Evolutionary conservation across 2,113 vertebrate species (phyloP).

Genomic region (Sprattus sprattus): DNA sequence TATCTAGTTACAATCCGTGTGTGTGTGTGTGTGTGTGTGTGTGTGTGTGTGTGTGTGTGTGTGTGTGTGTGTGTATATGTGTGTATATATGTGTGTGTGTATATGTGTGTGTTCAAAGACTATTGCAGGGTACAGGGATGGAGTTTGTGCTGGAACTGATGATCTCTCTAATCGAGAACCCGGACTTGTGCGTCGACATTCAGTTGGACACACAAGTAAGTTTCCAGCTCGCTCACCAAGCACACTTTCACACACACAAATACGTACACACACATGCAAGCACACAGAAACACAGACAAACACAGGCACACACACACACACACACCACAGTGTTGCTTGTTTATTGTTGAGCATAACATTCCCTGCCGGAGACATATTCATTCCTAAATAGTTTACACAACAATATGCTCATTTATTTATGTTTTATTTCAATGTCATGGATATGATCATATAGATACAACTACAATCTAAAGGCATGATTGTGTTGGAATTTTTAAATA

Average conservation of each 20-base stretch:
- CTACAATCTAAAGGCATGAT: background rate
- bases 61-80: constrained; percentile 37
- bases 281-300: background rate
- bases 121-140: constrained; percentile 77
- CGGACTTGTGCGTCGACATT: constrained; percentile 67
- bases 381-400: background rate
- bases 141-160: constrained; percentile 71
- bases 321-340: background rate
- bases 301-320: background rate
- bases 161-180: constrained; percentile 73
- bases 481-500: background rate
- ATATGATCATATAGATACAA: background rate
- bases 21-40: background rate
- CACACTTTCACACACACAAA: background rate
- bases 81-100: constrained; percentile 16
- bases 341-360: background rate
- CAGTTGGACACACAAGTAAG: constrained; percentile 80
- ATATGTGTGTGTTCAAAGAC: constrained; percentile 72
- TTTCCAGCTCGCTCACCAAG: constrained; percentile 42
- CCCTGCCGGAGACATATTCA: background rate
- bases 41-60: constrained; percentile 14
- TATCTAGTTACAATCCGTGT: background rate
- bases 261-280: background rate
- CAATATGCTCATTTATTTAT: background rate
- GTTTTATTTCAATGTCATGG: background rate